Conservation (phyloP, 2,888 invertebrate genomes). For the Drosophila affinis region DNA sequence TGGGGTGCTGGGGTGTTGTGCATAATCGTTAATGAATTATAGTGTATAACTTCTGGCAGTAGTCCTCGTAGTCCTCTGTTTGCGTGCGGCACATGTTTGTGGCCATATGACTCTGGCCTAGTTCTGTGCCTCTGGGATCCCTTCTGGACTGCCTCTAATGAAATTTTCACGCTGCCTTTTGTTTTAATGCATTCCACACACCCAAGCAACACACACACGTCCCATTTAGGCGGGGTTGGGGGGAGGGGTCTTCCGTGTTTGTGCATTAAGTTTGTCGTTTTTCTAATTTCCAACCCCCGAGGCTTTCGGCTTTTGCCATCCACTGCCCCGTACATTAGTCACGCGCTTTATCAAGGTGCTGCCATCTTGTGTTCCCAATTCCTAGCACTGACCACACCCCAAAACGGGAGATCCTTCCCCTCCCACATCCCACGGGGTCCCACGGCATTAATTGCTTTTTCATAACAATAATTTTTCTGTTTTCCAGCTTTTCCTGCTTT, state of each 20-base stretch:
- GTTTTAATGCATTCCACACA: constrained; percentile 67
- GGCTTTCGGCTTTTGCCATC: constrained; percentile 25
- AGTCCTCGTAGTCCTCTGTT: constrained; percentile 2
- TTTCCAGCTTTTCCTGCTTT: neutral
- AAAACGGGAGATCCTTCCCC: neutral
- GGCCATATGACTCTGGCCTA: constrained; percentile 55
- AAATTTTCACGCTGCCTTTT: constrained; percentile 66
- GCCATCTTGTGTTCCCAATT: constrained; percentile 61
- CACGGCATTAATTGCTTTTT: constrained; percentile 56
- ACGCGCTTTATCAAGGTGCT: constrained; percentile 72
- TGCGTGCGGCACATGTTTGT: constrained; percentile 71
- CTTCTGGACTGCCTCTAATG: constrained; percentile 49
- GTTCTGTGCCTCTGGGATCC: constrained; percentile 17
- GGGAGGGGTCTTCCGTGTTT: constrained; percentile 46
- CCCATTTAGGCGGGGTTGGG: neutral
- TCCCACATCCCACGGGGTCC: constrained; percentile 16
- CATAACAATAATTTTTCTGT: constrained; percentile 50
- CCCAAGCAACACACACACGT: constrained; percentile 22
- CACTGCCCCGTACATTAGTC: constrained; percentile 63
- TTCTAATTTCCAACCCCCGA: constrained; percentile 56
- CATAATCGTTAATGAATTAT: constrained; percentile 79
- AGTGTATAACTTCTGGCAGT: constrained; percentile 31
- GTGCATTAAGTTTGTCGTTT: constrained; percentile 60
- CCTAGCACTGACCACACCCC: constrained; percentile 52
- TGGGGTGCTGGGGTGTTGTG: constrained; percentile 55